Evolutionary conservation across 2,797 vertebrate species (phyloP).

Genomic region (Coilia nasus): DNA sequence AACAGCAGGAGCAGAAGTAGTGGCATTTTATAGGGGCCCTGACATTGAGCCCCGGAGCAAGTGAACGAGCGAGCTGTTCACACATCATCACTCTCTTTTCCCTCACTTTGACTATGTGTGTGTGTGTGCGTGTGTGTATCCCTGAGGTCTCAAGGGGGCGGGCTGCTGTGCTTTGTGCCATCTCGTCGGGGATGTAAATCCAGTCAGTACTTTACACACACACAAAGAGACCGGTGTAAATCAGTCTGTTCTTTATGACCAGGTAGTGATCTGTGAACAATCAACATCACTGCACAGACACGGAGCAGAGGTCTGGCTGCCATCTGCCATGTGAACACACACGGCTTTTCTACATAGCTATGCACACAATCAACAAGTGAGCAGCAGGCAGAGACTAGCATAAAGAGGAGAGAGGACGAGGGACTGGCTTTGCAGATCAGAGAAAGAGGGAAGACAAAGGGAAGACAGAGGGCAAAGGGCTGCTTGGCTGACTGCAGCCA

Average conservation of each 20-base stretch:
- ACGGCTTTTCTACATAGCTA: constrained; percentile 30
- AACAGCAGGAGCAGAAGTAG: background rate
- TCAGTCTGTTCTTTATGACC: constrained; percentile 52
- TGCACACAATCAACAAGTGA: constrained; percentile 55
- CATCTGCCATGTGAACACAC: constrained; percentile 48
- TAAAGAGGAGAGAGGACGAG: background rate
- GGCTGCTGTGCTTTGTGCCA: background rate
- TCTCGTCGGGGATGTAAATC: constrained; percentile 39
- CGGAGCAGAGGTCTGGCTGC: constrained; percentile 37
- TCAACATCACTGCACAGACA: constrained; percentile 33
- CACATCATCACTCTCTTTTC: too few species aligned
- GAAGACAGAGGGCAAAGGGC: background rate
- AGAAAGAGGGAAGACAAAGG: too few species aligned
- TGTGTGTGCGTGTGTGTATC: background rate
- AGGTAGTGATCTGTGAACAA: constrained; percentile 60
- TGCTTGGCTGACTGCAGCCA: too few species aligned
- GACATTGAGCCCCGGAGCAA: too few species aligned
- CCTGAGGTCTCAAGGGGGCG: background rate
- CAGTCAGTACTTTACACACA: constrained; percentile 46
- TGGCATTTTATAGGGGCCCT: too few species aligned
- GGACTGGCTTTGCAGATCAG: too few species aligned
- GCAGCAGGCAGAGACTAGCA: background rate
- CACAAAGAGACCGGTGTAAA: constrained; percentile 53
- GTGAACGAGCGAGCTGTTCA: too few species aligned
- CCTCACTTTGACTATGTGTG: background rate